A percentile compares a stretch with the other conserved stretches of the same genome.
Conservation (phyloP, 2,113 vertebrate species). For the Catharus bicknelli region DNA sequence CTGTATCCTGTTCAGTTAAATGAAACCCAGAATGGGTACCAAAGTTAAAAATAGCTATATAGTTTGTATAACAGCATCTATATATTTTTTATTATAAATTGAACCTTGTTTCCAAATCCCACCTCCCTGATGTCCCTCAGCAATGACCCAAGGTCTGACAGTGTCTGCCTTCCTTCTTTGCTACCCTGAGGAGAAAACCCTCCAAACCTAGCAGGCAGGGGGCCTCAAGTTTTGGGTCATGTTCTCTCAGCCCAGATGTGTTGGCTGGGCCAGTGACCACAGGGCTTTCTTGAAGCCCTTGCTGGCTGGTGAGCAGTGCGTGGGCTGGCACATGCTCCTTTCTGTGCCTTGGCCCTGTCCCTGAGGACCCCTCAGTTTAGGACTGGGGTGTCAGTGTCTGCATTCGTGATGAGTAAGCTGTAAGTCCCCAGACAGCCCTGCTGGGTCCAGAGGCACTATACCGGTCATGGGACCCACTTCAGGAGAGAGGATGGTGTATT, state of each 20-base stretch:
- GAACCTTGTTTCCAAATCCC: not conserved
- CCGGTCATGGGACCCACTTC: not conserved
- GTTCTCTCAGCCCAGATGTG: not conserved
- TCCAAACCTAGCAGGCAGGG: not conserved
- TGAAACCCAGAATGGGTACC: conserved; percentile 9
- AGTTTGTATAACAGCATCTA: not conserved
- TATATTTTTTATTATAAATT: not conserved
- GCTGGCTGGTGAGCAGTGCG: rapidly evolving
- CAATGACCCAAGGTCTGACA: not conserved
- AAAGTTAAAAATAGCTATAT: conserved; percentile 1
- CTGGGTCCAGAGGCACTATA: not conserved
- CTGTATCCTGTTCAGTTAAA: conserved; percentile 45
- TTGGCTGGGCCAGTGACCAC: not conserved
- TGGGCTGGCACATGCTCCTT: not conserved
- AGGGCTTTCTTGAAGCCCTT: not conserved
- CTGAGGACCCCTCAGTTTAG: not conserved
- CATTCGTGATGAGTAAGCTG: not conserved
- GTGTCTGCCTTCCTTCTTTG: not conserved
- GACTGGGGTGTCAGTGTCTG: not conserved
- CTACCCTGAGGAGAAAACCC: not conserved
- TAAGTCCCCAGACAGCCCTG: not conserved
- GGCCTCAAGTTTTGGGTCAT: not conserved
- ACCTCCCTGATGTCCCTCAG: not conserved
- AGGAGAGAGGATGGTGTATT: not conserved
- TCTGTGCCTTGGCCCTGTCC: not conserved